Percentiles rank a stretch among this genome's conserved stretches.
Evolutionary conservation across 2,888 invertebrate genomes (phyloP).

Genomic region (Lysandra bellargus): DNA sequence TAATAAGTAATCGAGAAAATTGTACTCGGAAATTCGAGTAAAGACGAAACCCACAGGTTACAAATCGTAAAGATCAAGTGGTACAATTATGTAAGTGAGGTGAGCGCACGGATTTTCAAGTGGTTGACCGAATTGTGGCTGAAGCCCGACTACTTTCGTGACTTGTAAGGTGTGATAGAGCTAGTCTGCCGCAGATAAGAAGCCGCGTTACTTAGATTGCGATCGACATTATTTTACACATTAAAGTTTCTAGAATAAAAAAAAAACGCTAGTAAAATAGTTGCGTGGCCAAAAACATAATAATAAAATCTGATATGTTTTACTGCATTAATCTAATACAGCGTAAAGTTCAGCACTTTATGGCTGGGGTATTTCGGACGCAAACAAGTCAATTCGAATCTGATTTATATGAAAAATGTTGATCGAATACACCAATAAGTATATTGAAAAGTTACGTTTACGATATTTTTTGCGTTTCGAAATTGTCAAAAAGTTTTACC

Average conservation of each 20-base stretch:
- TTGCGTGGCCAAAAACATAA: background rate
- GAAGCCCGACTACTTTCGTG: background rate
- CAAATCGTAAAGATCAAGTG: background rate
- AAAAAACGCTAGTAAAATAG: background rate
- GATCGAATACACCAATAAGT: background rate
- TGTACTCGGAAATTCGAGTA: no score
- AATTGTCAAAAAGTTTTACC: slow-evolving; percentile 25
- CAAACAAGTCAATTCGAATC: slow-evolving; percentile 19
- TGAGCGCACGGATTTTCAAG: slow-evolving; percentile 20
- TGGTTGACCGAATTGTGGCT: background rate
- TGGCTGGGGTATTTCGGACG: background rate
- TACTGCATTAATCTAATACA: slow-evolving; percentile 11
- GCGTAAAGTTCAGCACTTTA: slow-evolving; percentile 3
- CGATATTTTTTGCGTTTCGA: slow-evolving; percentile 3
- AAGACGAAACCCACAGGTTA: no score
- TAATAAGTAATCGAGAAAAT: no score
- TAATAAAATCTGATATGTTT: background rate
- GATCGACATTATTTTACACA: background rate
- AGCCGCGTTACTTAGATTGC: background rate
- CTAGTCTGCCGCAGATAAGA: background rate
- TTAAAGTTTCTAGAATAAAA: background rate
- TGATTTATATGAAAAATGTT: slow-evolving; percentile 19
- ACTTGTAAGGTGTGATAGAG: slow-evolving; percentile 12
- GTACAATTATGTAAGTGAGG: background rate
- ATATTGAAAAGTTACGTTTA: slow-evolving; percentile 13